Conservation (phyloP, 2,113 vertebrate species). For the Isichthys henryi region DNA sequence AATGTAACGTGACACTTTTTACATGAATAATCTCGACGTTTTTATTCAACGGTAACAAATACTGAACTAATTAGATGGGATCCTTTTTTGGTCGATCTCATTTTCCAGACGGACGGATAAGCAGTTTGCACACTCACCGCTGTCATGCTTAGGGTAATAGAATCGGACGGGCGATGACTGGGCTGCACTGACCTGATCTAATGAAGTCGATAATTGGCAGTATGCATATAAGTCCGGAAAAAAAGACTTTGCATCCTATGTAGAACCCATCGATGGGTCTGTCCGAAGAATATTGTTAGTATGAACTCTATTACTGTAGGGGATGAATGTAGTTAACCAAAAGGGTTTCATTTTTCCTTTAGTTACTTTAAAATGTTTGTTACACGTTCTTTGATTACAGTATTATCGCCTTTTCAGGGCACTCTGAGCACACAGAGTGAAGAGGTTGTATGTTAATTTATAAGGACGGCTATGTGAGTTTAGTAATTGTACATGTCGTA, state of each 20-base stretch:
- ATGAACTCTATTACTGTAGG: not conserved
- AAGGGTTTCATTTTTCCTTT: not conserved
- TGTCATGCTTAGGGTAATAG: not conserved
- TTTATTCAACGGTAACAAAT: not conserved
- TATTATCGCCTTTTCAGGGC: not conserved
- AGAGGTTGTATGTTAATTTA: not conserved
- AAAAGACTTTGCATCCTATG: not conserved
- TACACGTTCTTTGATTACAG: not conserved
- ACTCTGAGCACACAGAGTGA: not conserved
- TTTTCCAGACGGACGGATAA: not conserved
- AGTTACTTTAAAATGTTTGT: not conserved
- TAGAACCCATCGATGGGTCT: not conserved
- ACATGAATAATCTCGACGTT: not conserved
- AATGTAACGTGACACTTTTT: not conserved
- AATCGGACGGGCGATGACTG: not conserved
- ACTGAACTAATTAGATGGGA: not conserved
- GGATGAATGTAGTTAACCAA: not conserved
- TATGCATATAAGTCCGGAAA: not conserved
- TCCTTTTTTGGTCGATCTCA: not conserved
- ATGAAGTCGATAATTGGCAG: not conserved
- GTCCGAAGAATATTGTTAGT: not conserved
- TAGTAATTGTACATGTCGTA: not conserved
- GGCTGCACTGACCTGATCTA: not conserved
- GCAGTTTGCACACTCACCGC: not conserved
- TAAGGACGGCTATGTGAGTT: not conserved